Conservation (phyloP, 2,797 vertebrate species). For the Erithacus rubecula region DNA sequence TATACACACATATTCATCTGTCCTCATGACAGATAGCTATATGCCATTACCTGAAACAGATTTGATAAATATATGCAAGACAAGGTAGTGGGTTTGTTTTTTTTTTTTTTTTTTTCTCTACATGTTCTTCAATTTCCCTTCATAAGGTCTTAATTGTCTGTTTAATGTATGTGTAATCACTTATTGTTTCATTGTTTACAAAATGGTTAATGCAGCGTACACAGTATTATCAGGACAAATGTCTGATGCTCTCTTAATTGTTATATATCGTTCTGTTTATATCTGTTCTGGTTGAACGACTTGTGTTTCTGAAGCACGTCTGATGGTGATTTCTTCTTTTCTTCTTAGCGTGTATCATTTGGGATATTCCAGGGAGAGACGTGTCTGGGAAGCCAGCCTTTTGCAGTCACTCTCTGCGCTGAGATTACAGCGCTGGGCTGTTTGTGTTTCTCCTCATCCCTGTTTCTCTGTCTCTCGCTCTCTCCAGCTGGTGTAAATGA, state of each 20-base stretch:
- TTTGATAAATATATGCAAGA: not conserved
- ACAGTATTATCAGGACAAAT: not conserved
- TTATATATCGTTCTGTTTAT: not conserved
- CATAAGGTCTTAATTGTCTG: not conserved
- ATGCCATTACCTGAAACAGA: not conserved
- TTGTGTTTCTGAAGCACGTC: conserved; percentile 25
- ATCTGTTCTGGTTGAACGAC: not conserved
- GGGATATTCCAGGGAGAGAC: conserved; percentile 10
- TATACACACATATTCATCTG: not conserved
- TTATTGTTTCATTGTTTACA: not conserved
- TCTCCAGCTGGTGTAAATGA: conserved; percentile 79
- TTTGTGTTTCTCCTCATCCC: conserved; percentile 53
- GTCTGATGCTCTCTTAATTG: not conserved
- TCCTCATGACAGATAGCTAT: not conserved
- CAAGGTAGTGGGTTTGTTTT: not conserved
- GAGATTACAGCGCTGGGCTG: conserved; percentile 50
- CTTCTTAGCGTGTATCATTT: not conserved
- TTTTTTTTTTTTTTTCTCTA: not conserved
- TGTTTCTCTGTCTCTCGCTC: conserved; percentile 54
- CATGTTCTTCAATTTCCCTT: not conserved
- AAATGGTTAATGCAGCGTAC: not conserved
- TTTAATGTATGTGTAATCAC: not conserved
- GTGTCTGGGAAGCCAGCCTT: conserved; percentile 20
- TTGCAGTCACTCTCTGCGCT: not conserved
- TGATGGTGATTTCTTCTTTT: conserved; percentile 34